Base-by-base conservation (phyloP, 2,888 invertebrate species). In the Sphaerophoria rueppellii region DNA sequence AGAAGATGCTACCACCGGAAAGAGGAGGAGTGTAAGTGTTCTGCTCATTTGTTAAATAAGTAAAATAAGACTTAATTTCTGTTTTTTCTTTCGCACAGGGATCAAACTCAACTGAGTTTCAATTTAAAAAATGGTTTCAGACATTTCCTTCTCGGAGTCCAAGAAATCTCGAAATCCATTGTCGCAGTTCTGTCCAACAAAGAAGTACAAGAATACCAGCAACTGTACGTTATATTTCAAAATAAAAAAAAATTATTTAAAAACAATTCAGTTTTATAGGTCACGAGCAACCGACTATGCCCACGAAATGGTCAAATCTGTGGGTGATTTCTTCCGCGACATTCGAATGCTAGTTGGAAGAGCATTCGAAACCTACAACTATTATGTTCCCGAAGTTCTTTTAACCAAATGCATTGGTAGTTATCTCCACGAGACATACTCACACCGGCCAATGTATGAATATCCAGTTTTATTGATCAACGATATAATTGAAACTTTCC, bases 141-240 rank as follows among this genome's bases (percentile, higher is more conserved):
- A 4, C 88, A 88, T 72, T 73, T 88, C 16, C 37, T 88, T 7
- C 75, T 87, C 12, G 88, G 88, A 9, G 48, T 88, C 35, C 87
- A 87, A 54, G 88, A 88, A 74, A 88, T 88, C 16, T 86, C 88
- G 0, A 86, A 77, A 43, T 87, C 88, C 6, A 87, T 88, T 75
- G 87, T 87, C 11, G 60, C 86, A 40, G 88, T 80, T 34, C 79
- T 88, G n/a, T 85, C 87, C 6, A 87, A 88, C 12, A 87, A 88
- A 57, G 88, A 88, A 34, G 81, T 88, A 2, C 86, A 82, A 24
- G 87, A 88, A 60, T 71, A 88, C 63, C 87, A 88, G 12, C 86
- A 88, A 35, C 79, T 88, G 88, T 88, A 81, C 86, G 87, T 75
- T 35, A 16, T 11, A 34, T 11, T 43, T 4, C n/a, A 6, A 43